Conservation (phyloP, 30 jellyfish, hydroid and myxozoan genomes). For the Pseudorhiza aurosa region DNA sequence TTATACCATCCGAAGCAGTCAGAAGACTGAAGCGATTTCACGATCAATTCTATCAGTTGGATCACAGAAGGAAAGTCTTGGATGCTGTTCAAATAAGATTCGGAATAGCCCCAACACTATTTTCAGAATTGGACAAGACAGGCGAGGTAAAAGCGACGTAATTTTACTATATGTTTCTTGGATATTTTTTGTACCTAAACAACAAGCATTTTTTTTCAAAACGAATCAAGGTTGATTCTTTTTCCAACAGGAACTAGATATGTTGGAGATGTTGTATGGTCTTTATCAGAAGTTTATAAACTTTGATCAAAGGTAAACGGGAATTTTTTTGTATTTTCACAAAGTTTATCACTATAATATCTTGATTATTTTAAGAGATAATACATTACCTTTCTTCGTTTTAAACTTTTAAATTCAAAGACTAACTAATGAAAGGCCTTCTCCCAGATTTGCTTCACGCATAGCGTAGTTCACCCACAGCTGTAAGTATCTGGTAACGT, state of each 20-base stretch:
- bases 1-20: constrained; percentile 79
- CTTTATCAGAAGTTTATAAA: constrained; percentile 64
- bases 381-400: background rate
- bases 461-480: too few species aligned
- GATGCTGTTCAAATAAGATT: constrained; percentile 78
- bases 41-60: constrained; percentile 52
- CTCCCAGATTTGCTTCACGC: too few species aligned
- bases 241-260: constrained; percentile 81
- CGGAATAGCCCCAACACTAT: constrained; percentile 82
- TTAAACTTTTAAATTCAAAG: too few species aligned
- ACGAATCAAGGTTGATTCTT: too few species aligned
- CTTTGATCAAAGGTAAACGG: constrained; percentile 76
- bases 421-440: too few species aligned
- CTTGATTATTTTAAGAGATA: background rate
- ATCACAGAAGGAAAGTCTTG: constrained; percentile 56
- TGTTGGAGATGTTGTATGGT: constrained; percentile 84
- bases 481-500: too few species aligned
- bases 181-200: background rate
- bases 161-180: background rate
- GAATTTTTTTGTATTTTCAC: background rate
- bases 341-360: background rate
- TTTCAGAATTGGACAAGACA: constrained; percentile 78
- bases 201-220: too few species aligned
- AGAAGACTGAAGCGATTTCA: constrained; percentile 63
- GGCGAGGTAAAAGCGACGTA: constrained; percentile 66